Evolutionary conservation across 2,888 invertebrate genomes (phyloP).

Genomic region (Synanthedon andrenaeformis): DNA sequence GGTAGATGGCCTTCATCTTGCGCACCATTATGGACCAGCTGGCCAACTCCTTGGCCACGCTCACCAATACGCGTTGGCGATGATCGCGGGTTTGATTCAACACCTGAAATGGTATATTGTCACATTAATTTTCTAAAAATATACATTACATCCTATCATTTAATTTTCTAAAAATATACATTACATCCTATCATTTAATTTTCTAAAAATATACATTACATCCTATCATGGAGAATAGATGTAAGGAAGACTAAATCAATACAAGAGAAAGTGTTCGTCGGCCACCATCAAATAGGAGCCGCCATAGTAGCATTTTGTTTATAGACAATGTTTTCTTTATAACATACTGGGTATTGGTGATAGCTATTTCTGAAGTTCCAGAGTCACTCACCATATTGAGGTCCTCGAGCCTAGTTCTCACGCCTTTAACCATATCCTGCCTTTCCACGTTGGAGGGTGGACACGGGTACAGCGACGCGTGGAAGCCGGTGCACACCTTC

Average conservation of each 20-base stretch:
- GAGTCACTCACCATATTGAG: slow-evolving; percentile 74
- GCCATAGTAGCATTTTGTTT: too few relatives aligned
- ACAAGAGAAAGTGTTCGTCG: too few relatives aligned
- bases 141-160: background rate
- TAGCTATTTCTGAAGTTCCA: too few relatives aligned
- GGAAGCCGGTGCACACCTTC: slow-evolving; percentile 94
- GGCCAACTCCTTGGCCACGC: slow-evolving; percentile 89
- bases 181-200: too few relatives aligned
- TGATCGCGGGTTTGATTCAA: slow-evolving; percentile 94
- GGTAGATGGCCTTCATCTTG: slow-evolving; percentile 94
- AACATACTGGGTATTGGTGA: too few relatives aligned
- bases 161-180: background rate
- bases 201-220: background rate
- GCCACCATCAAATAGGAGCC: too few relatives aligned
- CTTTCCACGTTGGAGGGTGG: slow-evolving; percentile 88
- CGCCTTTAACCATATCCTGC: slow-evolving; percentile 90
- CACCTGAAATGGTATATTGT: slow-evolving; percentile 63
- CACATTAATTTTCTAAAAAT: background rate
- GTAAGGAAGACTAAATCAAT: too few relatives aligned
- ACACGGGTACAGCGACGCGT: slow-evolving; percentile 92
- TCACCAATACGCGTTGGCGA: slow-evolving; percentile 85
- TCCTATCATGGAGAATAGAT: background rate
- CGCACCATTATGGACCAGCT: slow-evolving; percentile 92
- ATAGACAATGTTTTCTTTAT: too few relatives aligned
- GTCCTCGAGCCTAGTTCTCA: slow-evolving; percentile 90